A percentile compares a stretch with the other conserved stretches of the same genome.
These are phyloP conservation scores for Thecocarcelia acutangulata DNA, from an alignment of 2,888 invertebrate species.

Conservation along the genomic window DNA sequence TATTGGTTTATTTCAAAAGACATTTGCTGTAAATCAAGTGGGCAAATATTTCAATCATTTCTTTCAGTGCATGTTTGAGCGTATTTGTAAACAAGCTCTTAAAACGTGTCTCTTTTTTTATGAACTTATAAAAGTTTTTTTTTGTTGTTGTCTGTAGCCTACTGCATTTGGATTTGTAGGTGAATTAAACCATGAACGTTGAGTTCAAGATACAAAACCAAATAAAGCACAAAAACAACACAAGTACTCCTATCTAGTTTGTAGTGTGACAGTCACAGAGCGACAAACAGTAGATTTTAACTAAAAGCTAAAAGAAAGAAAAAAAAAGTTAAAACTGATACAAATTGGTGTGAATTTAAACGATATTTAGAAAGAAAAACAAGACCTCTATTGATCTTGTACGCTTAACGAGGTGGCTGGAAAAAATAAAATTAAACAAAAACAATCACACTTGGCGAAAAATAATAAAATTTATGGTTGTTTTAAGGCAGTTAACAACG, in stretches of 20 bases:
- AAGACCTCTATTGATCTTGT: conserved; percentile 61
- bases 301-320: background rate
- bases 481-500: conserved; percentile 32
- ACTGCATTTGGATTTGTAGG: conserved; percentile 76
- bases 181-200: conserved; percentile 77
- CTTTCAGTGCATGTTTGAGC: conserved; percentile 22
- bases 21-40: no score
- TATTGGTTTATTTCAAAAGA: no score
- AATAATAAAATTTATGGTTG: conserved; percentile 24
- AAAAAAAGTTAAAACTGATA: conserved; percentile 31
- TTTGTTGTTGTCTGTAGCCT: background rate
- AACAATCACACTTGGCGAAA: conserved; percentile 19
- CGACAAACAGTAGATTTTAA: background rate
- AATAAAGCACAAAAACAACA: background rate
- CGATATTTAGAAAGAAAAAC: background rate
- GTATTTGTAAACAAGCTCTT: conserved; percentile 21
- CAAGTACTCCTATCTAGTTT: background rate
- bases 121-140: conserved; percentile 1
- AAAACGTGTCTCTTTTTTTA: conserved; percentile 40
- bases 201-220: conserved; percentile 58
- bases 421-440: conserved; percentile 43
- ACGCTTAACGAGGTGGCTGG: conserved; percentile 47
- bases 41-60: background rate
- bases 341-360: conserved; percentile 62
- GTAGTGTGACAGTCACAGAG: background rate